phyloP scores from a whole-genome alignment of 2,113 vertebrate genomes.

The Taxidea taxus region DNA sequence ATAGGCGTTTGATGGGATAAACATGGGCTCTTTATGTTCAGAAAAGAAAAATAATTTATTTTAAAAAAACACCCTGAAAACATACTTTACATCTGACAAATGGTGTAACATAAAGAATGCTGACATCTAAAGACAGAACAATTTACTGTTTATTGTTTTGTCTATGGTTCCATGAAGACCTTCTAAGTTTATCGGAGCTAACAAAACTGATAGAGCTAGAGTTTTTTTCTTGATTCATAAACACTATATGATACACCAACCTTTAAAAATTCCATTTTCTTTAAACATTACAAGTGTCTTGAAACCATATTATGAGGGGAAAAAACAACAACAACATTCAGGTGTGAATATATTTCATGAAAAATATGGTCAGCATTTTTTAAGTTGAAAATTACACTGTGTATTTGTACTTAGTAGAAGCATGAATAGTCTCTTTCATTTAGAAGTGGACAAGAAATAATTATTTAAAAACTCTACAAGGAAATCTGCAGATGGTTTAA shows the following conservation, averaged over 20 bases:
- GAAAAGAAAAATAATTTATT: constrained; percentile 4
- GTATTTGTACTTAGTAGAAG: constrained; percentile 5
- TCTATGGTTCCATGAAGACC: not conserved
- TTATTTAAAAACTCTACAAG: constrained; percentile 47
- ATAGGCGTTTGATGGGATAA: not conserved
- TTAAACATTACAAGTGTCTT: constrained; percentile 5
- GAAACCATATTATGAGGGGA: not conserved
- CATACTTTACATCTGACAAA: not conserved
- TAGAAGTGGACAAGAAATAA: constrained; percentile 49
- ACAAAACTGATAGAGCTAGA: not conserved
- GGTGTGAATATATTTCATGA: constrained; percentile 19
- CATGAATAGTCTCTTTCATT: constrained; percentile 35
- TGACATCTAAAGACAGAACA: constrained; percentile 29
- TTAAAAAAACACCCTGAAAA: not conserved
- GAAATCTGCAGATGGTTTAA: constrained; percentile 49
- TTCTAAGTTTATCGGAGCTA: constrained; percentile 16
- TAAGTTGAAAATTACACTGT: constrained; percentile 29
- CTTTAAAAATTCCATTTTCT: constrained; percentile 5
- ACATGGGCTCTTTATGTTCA: not conserved
- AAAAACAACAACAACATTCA: not conserved
- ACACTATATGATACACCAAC: not conserved
- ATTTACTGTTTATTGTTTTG: constrained; percentile 27
- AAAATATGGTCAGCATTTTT: constrained; percentile 8
- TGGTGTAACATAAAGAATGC: not conserved
- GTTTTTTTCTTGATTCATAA: not conserved